A percentile compares a stretch with the other conserved stretches of the same genome.
Evolutionary conservation across 2,888 invertebrate species (phyloP).

Genomic region (Meliscaeva auricollis): DNA sequence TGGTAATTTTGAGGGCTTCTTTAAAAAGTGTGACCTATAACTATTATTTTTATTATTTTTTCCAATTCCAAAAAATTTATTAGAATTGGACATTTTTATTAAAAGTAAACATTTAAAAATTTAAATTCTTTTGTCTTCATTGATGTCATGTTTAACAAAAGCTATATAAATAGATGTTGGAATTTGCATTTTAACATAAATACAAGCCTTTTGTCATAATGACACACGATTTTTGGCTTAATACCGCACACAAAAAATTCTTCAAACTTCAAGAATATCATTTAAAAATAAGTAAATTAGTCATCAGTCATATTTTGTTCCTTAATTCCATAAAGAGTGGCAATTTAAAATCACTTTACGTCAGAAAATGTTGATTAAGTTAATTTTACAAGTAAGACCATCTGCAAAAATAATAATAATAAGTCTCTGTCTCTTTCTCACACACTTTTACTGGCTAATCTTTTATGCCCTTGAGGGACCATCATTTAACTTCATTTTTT

Average conservation of each 20-base stretch:
- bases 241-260: not conserved
- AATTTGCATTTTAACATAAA: too few relatives aligned
- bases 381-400: slow-evolving; percentile 54
- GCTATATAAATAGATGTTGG: too few relatives aligned
- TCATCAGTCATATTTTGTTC: slow-evolving; percentile 18
- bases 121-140: too few relatives aligned
- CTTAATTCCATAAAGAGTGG: slow-evolving; percentile 35
- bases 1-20: too few relatives aligned
- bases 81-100: too few relatives aligned
- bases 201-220: too few relatives aligned
- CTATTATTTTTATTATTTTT: too few relatives aligned
- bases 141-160: too few relatives aligned
- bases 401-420: slow-evolving; percentile 41
- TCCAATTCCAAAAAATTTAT: too few relatives aligned
- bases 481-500: not conserved
- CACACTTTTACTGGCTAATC: not conserved
- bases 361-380: slow-evolving; percentile 58
- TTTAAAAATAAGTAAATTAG: slow-evolving; percentile 24
- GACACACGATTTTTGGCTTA: too few relatives aligned
- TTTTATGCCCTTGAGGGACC: slow-evolving; percentile 20
- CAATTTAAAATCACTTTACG: slow-evolving; percentile 68
- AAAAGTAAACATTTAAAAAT: too few relatives aligned
- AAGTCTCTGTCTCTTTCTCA: not conserved
- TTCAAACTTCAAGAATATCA: slow-evolving; percentile 37
- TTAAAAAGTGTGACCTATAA: too few relatives aligned